Evolutionary conservation across 64 coral and sea anemone genomes (phyloP).

Genomic region (Montipora efflorescens): DNA sequence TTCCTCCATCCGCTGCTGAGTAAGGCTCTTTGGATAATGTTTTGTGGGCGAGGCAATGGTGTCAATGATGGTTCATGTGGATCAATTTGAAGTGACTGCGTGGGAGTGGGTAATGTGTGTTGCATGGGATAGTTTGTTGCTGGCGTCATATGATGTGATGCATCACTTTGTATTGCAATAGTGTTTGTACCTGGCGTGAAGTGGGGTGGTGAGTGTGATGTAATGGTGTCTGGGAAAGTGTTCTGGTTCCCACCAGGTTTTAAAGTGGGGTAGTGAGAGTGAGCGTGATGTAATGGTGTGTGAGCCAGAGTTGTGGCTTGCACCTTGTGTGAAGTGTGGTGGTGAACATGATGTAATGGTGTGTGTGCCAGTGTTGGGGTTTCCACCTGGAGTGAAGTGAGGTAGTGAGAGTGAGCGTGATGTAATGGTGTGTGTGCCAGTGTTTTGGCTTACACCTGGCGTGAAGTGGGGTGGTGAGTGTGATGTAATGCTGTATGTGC

Average conservation of each 20-base stretch:
- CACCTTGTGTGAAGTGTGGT: too few relatives aligned
- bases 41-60: background rate
- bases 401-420: too few relatives aligned
- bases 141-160: background rate
- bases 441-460: too few relatives aligned
- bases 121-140: background rate
- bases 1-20: background rate
- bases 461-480: too few relatives aligned
- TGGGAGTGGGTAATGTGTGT: background rate
- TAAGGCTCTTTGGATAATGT: background rate
- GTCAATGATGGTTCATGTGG: background rate
- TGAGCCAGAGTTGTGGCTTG: too few relatives aligned
- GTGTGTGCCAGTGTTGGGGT: background rate
- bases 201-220: background rate
- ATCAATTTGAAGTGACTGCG: background rate
- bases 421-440: too few relatives aligned
- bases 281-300: too few relatives aligned
- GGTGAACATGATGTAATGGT: too few relatives aligned
- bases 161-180: background rate
- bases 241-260: background rate
- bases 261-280: background rate
- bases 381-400: background rate
- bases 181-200: background rate
- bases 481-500: too few relatives aligned
- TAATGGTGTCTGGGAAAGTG: background rate